These are phyloP conservation scores for Cremastinae sp. DNA, from an alignment of 2,888 invertebrate species.

Conservation along the genomic window DNA sequence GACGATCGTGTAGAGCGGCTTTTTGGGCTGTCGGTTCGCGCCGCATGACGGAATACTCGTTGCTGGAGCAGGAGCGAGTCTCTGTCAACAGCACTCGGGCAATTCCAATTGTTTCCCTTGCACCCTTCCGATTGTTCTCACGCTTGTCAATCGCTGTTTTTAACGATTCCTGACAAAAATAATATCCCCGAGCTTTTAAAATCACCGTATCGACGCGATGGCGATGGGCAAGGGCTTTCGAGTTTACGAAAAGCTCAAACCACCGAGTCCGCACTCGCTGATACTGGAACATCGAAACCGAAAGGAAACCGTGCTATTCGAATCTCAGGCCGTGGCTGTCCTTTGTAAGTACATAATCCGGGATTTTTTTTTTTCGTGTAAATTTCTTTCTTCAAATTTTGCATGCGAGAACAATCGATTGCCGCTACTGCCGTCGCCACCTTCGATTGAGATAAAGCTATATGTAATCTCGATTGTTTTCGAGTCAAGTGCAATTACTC, in stretches of 20 bases:
- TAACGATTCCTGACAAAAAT: neutral
- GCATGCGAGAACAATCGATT: slow-evolving; percentile 29
- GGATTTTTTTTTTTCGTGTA: slow-evolving; percentile 21
- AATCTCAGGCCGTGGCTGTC: slow-evolving; percentile 94
- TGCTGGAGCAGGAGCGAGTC: slow-evolving; percentile 55
- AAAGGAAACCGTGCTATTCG: slow-evolving; percentile 93
- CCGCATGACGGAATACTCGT: slow-evolving; percentile 58
- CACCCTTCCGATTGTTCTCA: neutral
- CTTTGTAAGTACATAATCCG: slow-evolving; percentile 83
- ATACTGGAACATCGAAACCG: slow-evolving; percentile 93
- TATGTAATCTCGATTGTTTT: neutral
- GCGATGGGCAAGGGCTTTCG: slow-evolving; percentile 97
- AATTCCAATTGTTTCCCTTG: neutral
- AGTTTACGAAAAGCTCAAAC: slow-evolving; percentile 92
- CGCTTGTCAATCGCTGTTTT: neutral
- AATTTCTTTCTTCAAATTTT: slow-evolving; percentile 10
- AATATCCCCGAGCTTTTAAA: slow-evolving; percentile 2
- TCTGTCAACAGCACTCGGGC: slow-evolving; percentile 48
- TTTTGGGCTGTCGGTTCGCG: slow-evolving; percentile 30
- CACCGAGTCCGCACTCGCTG: slow-evolving; percentile 93
- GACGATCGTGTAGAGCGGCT: slow-evolving; percentile 28
- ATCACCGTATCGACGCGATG: slow-evolving; percentile 82
- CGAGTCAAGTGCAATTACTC: neutral
- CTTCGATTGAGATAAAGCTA: neutral
- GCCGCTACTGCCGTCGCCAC: slow-evolving; percentile 18